phyloP scores from a whole-genome alignment of 2,888 invertebrate genomes.

The Masnerella sp. region DNA sequence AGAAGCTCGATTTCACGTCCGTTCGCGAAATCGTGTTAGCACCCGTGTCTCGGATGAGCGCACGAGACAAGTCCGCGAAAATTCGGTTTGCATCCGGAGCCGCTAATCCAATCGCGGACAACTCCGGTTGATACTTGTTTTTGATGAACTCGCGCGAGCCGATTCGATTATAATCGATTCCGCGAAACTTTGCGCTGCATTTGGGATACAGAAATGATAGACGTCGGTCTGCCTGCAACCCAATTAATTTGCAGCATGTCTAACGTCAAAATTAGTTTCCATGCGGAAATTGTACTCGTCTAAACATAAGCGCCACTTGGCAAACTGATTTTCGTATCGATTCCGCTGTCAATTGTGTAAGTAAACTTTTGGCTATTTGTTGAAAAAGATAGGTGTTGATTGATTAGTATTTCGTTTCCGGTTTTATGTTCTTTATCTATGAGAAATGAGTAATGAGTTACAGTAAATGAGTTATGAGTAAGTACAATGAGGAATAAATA shows the following conservation, averaged over 20 bases:
- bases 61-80: slow-evolving; percentile 23
- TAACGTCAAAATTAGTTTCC: slow-evolving; percentile 26
- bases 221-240: slow-evolving; percentile 17
- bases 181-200: neutral
- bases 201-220: slow-evolving; percentile 22
- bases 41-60: slow-evolving; percentile 29
- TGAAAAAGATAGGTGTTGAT: too few relatives aligned
- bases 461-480: too few relatives aligned
- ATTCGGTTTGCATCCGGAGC: slow-evolving; percentile 10
- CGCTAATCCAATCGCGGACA: too few relatives aligned
- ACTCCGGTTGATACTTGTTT: slow-evolving; percentile 14
- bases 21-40: slow-evolving; percentile 46
- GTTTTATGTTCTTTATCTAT: too few relatives aligned
- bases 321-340: slow-evolving; percentile 15
- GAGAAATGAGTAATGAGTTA: neutral
- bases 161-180: slow-evolving; percentile 26
- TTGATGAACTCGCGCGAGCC: slow-evolving; percentile 11
- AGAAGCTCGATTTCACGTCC: slow-evolving; percentile 42
- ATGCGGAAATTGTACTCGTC: slow-evolving; percentile 17
- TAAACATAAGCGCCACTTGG: slow-evolving; percentile 10
- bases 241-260: slow-evolving; percentile 23
- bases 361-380: too few relatives aligned
- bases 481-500: too few relatives aligned
- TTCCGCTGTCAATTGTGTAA: neutral
- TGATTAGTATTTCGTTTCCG: too few relatives aligned